A percentile compares a stretch with the other conserved stretches of the same genome.
Evolutionary conservation across 2,797 vertebrate species (phyloP).

Genomic region (Argyrosomus regius): DNA sequence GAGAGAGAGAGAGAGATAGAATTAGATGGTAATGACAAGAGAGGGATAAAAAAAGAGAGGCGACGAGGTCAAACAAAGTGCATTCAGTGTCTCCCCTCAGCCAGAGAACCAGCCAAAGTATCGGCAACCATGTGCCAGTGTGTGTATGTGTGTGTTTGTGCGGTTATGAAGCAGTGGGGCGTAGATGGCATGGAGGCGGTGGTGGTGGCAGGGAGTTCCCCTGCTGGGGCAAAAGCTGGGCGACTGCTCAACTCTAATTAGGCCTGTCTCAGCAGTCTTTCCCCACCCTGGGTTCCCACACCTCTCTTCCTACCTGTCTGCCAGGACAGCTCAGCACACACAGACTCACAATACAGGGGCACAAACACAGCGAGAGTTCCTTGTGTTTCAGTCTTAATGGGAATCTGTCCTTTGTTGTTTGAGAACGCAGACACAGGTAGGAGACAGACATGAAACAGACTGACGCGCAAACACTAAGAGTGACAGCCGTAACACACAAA

Average conservation of each 20-base stretch:
- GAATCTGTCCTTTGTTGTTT: conserved; percentile 41
- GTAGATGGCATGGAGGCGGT: conserved; percentile 22
- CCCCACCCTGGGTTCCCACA: conserved; percentile 23
- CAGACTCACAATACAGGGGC: conserved; percentile 12
- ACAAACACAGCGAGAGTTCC: conserved; percentile 9
- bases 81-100: conserved; percentile 21
- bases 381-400: conserved; percentile 18
- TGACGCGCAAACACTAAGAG: conserved; percentile 36
- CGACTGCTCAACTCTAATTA: conserved; percentile 66
- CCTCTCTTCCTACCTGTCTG: conserved; percentile 42
- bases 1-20: not conserved
- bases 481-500: conserved; percentile 44
- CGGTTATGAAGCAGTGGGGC: not conserved
- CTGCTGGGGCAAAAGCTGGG: conserved; percentile 56
- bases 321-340: conserved; percentile 17
- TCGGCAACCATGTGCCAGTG: conserved; percentile 8
- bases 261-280: conserved; percentile 48
- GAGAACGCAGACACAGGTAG: conserved; percentile 32
- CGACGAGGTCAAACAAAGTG: conserved; percentile 45
- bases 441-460: conserved; percentile 35
- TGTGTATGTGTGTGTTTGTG: not conserved
- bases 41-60: conserved; percentile 8
- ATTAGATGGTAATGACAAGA: not conserved
- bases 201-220: conserved; percentile 34
- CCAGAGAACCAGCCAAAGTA: conserved; percentile 17